These are phyloP conservation scores for Drosophila sechellia DNA, from an alignment of 1,140 invertebrate genomes.

Conservation along the genomic window DNA sequence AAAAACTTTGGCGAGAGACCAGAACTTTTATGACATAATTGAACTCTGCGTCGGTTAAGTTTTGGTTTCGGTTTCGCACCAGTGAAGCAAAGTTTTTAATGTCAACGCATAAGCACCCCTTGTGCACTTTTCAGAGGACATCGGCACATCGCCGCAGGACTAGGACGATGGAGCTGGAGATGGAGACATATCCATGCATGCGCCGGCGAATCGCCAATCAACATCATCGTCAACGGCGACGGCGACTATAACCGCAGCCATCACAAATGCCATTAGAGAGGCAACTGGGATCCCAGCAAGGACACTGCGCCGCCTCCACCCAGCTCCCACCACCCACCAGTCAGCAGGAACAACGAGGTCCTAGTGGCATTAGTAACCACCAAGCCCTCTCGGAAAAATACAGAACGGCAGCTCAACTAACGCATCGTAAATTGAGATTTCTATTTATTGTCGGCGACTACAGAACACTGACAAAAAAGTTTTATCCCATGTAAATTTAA, in stretches of 20 bases:
- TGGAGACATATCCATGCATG: slow-evolving; percentile 57
- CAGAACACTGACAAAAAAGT: slow-evolving; percentile 9
- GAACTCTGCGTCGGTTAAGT: slow-evolving; percentile 51
- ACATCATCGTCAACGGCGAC: slow-evolving; percentile 74
- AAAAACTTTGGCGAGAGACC: slow-evolving; percentile 67
- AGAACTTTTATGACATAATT: slow-evolving; percentile 67
- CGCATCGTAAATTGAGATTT: slow-evolving; percentile 82
- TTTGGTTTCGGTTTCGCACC: slow-evolving; percentile 34
- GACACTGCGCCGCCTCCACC: slow-evolving; percentile 7
- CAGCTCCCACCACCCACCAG: not conserved
- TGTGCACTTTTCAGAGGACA: slow-evolving; percentile 51
- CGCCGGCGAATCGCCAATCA: slow-evolving; percentile 74
- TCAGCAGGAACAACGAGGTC: slow-evolving; percentile 25
- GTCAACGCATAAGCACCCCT: slow-evolving; percentile 62
- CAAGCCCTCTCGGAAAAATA: slow-evolving; percentile 17
- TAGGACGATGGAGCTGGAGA: slow-evolving; percentile 19
- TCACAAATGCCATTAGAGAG: slow-evolving; percentile 79
- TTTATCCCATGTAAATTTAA: not conserved
- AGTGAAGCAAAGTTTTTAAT: slow-evolving; percentile 58
- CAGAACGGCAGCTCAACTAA: slow-evolving; percentile 49
- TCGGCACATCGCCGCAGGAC: slow-evolving; percentile 25
- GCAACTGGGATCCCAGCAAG: slow-evolving; percentile 27
- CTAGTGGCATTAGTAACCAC: slow-evolving; percentile 38
- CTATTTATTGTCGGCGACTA: slow-evolving; percentile 75
- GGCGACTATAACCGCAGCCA: slow-evolving; percentile 76